A percentile compares a stretch with the other conserved stretches of the same genome.
Evolutionary conservation across 2,888 invertebrate species (phyloP).

Genomic region (Carabus problematicus): DNA sequence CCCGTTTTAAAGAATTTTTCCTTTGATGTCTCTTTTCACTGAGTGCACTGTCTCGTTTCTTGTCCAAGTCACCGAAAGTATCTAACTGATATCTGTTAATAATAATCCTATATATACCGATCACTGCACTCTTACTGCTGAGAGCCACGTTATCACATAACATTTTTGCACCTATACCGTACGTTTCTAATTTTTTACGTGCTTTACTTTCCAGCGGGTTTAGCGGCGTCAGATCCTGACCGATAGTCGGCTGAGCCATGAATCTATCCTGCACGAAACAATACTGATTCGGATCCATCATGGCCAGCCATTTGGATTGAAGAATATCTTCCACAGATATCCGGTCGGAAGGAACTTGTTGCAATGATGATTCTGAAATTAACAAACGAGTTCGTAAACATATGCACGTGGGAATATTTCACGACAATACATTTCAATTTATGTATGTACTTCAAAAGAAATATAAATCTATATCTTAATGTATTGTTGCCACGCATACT

Average conservation of each 20-base stretch:
- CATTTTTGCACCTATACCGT: conserved; percentile 69
- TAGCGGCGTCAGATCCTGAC: conserved; percentile 55
- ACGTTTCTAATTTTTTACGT: conserved; percentile 61
- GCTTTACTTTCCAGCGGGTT: conserved; percentile 62
- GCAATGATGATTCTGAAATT: conserved; percentile 51
- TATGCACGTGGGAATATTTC: too few relatives aligned
- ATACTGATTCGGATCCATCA: conserved; percentile 38
- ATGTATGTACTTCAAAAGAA: too few relatives aligned
- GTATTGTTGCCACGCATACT: too few relatives aligned
- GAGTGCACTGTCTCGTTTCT: conserved; percentile 25
- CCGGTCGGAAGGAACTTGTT: conserved; percentile 53
- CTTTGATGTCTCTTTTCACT: conserved; percentile 42
- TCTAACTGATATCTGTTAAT: conserved; percentile 65
- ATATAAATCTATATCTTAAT: too few relatives aligned
- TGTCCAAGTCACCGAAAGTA: conserved; percentile 52
- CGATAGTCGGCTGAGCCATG: conserved; percentile 59
- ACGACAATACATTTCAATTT: too few relatives aligned
- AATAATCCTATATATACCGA: conserved; percentile 75
- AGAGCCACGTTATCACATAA: conserved; percentile 63
- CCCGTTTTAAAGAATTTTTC: conserved; percentile 43
- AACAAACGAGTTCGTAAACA: neutral
- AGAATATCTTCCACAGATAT: conserved; percentile 55
- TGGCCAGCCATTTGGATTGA: conserved; percentile 59
- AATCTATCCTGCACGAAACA: conserved; percentile 54
- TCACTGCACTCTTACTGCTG: conserved; percentile 70